Evolutionary conservation across 2,797 vertebrate genomes (phyloP).

Genomic region (Intellagama lesueurii): DNA sequence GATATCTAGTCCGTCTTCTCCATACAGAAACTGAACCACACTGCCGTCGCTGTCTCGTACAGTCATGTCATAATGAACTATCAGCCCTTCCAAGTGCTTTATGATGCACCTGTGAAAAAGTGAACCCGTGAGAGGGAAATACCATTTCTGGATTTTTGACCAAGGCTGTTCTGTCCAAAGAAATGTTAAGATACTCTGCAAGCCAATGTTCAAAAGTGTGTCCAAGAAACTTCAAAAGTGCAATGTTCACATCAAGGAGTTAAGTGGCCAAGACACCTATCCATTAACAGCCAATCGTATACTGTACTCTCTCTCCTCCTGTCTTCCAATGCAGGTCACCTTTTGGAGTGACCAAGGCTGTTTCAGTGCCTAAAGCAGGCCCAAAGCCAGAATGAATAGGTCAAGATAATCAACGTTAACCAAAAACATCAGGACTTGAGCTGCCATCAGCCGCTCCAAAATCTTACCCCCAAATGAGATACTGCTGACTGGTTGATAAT

Average conservation of each 20-base stretch:
- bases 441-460: too few relatives aligned
- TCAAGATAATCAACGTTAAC: too few relatives aligned
- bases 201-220: neutral
- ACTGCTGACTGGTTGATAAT: too few relatives aligned
- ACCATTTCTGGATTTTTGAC: neutral
- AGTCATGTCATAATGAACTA: slow-evolving; percentile 95
- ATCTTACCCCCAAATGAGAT: too few relatives aligned
- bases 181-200: neutral
- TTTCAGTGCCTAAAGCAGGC: too few relatives aligned
- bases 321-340: too few relatives aligned
- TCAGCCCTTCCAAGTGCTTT: slow-evolving; percentile 95
- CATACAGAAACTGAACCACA: slow-evolving; percentile 96
- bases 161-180: neutral
- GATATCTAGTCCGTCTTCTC: slow-evolving; percentile 95
- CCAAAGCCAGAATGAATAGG: too few relatives aligned
- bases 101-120: slow-evolving; percentile 87
- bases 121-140: neutral
- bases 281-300: neutral
- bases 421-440: too few relatives aligned
- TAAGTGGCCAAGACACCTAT: too few relatives aligned
- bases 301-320: too few relatives aligned
- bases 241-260: neutral
- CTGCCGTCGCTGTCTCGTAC: slow-evolving; percentile 97
- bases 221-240: rapidly evolving
- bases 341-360: too few relatives aligned